A percentile compares a stretch with the other conserved stretches of the same genome.
These are phyloP conservation scores for Labia minor DNA, from an alignment of 2,888 invertebrate genomes.

Conservation along the genomic window DNA sequence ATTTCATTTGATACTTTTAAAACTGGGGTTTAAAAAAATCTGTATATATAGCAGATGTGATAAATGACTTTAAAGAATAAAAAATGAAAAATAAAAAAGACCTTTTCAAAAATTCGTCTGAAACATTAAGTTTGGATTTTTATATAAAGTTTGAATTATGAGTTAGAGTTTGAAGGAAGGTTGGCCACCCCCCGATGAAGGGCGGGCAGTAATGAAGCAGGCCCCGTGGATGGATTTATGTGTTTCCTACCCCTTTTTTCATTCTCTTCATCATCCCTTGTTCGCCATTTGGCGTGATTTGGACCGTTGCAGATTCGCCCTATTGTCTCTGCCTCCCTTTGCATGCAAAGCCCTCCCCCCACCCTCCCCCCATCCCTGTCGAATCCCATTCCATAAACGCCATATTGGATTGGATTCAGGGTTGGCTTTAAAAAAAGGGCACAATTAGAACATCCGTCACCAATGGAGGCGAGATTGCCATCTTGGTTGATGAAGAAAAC, in stretches of 20 bases:
- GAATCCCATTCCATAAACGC: no score
- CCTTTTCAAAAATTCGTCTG: slow-evolving; percentile 13
- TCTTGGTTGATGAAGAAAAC: not conserved
- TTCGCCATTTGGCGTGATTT: slow-evolving; percentile 13
- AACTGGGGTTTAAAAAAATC: not conserved
- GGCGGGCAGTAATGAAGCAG: slow-evolving; percentile 13
- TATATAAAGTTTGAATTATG: slow-evolving; percentile 7
- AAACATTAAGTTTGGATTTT: slow-evolving; percentile 4
- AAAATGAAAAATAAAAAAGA: not conserved
- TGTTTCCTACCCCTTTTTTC: slow-evolving; percentile 4
- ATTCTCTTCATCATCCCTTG: not conserved
- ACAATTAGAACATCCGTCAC: no score
- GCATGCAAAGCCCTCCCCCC: not conserved
- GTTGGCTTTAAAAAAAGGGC: no score
- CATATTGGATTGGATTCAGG: no score
- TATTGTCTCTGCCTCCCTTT: slow-evolving; percentile 13
- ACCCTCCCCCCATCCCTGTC: no score
- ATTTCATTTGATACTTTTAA: not conserved
- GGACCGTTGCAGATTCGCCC: not conserved
- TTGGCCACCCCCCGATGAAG: not conserved
- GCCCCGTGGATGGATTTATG: not conserved
- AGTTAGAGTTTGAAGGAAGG: not conserved
- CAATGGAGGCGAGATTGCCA: not conserved
- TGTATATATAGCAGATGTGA: not conserved
- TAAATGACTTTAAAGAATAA: not conserved